phyloP scores from a whole-genome alignment of 2,888 invertebrate species.

The Frankliniella intonsa region DNA sequence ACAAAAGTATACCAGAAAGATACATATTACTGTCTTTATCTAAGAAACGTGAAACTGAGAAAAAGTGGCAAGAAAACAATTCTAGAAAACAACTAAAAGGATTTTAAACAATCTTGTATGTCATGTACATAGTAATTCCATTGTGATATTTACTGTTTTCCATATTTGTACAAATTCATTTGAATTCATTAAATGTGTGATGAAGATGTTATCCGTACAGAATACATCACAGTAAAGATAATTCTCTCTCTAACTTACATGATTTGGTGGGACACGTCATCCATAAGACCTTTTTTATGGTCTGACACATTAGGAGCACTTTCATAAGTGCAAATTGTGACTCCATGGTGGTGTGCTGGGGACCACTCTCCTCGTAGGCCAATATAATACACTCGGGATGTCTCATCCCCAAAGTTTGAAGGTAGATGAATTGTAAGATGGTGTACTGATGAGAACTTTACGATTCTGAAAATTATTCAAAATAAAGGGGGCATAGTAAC shows the following conservation, averaged over 20 bases:
- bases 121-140: background rate
- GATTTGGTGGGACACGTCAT: conserved; percentile 57
- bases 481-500: background rate
- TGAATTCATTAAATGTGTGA: background rate
- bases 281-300: conserved; percentile 67
- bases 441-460: conserved; percentile 84
- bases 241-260: background rate
- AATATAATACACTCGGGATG: conserved; percentile 85
- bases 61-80: background rate
- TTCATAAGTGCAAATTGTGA: conserved; percentile 89
- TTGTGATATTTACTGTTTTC: conserved; percentile 17
- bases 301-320: conserved; percentile 77
- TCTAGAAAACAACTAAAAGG: background rate
- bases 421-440: conserved; percentile 90
- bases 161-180: conserved; percentile 10
- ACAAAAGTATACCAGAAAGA: background rate
- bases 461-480: conserved; percentile 62
- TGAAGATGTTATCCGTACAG: background rate
- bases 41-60: background rate
- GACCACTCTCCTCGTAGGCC: conserved; percentile 91
- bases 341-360: conserved; percentile 78
- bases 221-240: background rate
- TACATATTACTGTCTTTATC: background rate
- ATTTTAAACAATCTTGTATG: background rate
- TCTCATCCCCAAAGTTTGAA: conserved; percentile 79